Evolutionary conservation across 1,140 invertebrate species (phyloP), one percentile per base, ranked within the genome.

Genomic region (Drosophila ficusphila): DNA sequence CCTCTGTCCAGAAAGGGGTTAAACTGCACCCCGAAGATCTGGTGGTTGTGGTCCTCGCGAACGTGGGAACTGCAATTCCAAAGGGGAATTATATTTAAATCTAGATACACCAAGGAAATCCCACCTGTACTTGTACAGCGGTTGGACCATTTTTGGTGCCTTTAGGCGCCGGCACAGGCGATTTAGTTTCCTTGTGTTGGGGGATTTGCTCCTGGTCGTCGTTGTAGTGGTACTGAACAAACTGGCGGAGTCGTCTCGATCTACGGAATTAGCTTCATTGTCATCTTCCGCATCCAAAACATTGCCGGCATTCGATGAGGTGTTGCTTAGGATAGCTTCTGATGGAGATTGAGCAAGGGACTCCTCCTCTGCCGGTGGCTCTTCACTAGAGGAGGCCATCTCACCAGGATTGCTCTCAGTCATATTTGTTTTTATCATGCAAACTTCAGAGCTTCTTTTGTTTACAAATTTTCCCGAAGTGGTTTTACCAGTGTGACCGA

Each of bases 21-120:
- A 79, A 99, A 98, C 86, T 98, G 96, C 23, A 96, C 96, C 1
- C 98, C 98, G 94, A 99, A 99, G 27, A 99, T 91, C 2, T 98
- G 97, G 76, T 97, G 96, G 0, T 95, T 96, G 92, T 99, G 98
- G 89, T 99, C 97, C 92, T 99, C 98, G 91, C 97, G 97, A 6
- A 96, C 93, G 92, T 94, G 95, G 77, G 95, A 96, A 48, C 95
- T 96, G 67, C 31, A 92, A 44, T 76, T 21, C 2, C 3, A n/a
- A n/a, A n/a, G n/a, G 3, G 3, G 0, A 0, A 6, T 23, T 42
- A 38, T 11, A 5, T 11, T 7, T 11, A 12, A n/a, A 29, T 5
- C 1, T 12, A 11, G 1, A 0, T 1, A 2, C 2, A 2, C 51
- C 0, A 4, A 4, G 7, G 7, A 6, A 44, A 25, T 4, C 19